phyloP scores from a whole-genome alignment of 1,140 invertebrate species.

The Macrobrachium rosenbergii region DNA sequence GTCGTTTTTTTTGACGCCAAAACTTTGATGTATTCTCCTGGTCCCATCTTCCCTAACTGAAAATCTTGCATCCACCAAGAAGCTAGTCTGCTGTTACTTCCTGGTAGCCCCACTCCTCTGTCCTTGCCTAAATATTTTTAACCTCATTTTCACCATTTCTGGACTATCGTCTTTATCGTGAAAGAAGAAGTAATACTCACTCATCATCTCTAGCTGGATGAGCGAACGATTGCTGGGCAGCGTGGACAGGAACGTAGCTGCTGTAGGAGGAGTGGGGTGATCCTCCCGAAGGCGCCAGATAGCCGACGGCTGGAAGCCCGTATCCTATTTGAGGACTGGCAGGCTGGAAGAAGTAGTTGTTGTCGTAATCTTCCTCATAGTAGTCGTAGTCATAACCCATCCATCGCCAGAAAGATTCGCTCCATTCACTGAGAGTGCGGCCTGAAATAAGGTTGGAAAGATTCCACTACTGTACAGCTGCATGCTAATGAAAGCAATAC shows the following conservation, averaged over 20 bases:
- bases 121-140: neutral
- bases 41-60: too few species aligned
- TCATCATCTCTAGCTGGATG: constrained; percentile 54
- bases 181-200: constrained; percentile 19
- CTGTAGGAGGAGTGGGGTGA: constrained; percentile 51
- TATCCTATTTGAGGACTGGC: constrained; percentile 35
- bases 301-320: constrained; percentile 35
- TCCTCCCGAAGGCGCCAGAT: constrained; percentile 16
- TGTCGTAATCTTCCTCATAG: constrained; percentile 46
- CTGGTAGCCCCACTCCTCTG: neutral
- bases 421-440: constrained; percentile 48
- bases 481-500: neutral
- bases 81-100: too few species aligned
- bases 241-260: constrained; percentile 32
- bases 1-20: too few species aligned
- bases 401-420: constrained; percentile 42
- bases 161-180: neutral
- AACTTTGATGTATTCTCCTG: too few species aligned
- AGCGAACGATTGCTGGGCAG: neutral
- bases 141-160: neutral
- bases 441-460: constrained; percentile 11
- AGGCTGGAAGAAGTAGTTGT: constrained; percentile 25
- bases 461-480: neutral
- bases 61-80: too few species aligned
- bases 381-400: constrained; percentile 53